Conservation (phyloP, 2,888 invertebrate genomes). For the Cheilosia impressa region DNA sequence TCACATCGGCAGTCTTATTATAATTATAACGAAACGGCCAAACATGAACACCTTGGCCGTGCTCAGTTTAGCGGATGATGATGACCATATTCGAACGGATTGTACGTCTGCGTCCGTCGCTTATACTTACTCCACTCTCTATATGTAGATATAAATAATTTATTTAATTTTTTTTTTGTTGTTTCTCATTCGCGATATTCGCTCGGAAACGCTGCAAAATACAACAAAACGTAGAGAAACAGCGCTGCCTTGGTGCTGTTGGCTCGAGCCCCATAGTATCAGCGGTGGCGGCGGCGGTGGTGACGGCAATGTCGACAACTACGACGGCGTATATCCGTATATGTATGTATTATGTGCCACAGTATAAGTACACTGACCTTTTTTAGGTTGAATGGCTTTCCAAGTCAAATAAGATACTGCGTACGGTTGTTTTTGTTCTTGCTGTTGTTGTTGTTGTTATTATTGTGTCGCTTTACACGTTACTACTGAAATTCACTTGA, state of each 20-base stretch:
- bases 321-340: constrained; percentile 38
- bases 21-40: constrained; percentile 62
- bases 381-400: constrained; percentile 74
- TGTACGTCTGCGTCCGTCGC: constrained; percentile 19
- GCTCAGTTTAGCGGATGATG: constrained; percentile 69
- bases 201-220: constrained; percentile 38
- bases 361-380: constrained; percentile 75
- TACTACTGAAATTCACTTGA: constrained; percentile 63
- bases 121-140: constrained; percentile 2
- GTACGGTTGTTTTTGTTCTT: constrained; percentile 54
- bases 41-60: constrained; percentile 72
- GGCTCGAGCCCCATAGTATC: constrained; percentile 1
- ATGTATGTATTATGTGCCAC: constrained; percentile 53
- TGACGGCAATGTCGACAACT: constrained; percentile 25
- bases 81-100: constrained; percentile 57
- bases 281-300: constrained; percentile 13
- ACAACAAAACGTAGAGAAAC: constrained; percentile 40
- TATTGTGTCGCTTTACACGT: constrained; percentile 53
- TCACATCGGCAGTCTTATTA: constrained; percentile 53
- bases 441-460: constrained; percentile 4
- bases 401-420: constrained; percentile 68
- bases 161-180: constrained; percentile 43
- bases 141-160: constrained; percentile 67
- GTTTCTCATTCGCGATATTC: constrained; percentile 21
- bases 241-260: not conserved